Base-by-base conservation (phyloP, 2,113 vertebrate genomes). In the Varanus salvator region DNA sequence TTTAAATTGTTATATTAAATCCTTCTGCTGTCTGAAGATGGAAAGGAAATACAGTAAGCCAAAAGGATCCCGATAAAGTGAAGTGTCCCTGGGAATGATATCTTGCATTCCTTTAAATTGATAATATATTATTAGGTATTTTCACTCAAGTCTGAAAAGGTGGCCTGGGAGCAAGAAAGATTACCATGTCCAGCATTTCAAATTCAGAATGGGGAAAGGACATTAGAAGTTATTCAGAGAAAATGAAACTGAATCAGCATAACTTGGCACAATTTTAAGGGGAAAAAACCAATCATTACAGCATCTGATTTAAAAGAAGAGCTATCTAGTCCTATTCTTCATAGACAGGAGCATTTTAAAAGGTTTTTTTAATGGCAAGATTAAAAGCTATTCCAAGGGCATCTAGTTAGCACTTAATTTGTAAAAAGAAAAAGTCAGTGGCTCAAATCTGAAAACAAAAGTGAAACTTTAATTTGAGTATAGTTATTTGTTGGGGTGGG, bases 141-240 rank as follows among this genome's bases (percentile, higher is more conserved):
- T 75, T 34, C 8, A 4, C 50, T 92, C 50, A 34, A 69, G 82
- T 85, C 84, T 90, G 81, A 87, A 92, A 89, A 94, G 93, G 90
- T 1, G 72, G 38, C 1, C 69, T 2, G 15, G 64, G 87, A 78
- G 71, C 44, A 1, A 25, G 8, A 74, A 31, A 12, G 34, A 54
- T 64, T 12, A 0, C 4, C 29, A 78, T 85, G 6, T 15, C 52
- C 17, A 6, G 2, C 9, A 80, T 78, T 91, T 87, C n/a, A 50
- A 50, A 81, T 71, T 44, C 91, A 74, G 92, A 91, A 68, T 4
- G 34, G 44, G 83, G 11, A 25, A 92, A 90, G 38, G 19, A 6
- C 87, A 89, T 64, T 31, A 80, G 84, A 21, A 69, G 3, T 1
- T 90, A 85, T 31, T 92, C 50, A 74, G 60, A 54, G 87, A 34